Evolutionary conservation across 2,797 vertebrate species (phyloP).

Genomic region (Podarcis lilfordi): DNA sequence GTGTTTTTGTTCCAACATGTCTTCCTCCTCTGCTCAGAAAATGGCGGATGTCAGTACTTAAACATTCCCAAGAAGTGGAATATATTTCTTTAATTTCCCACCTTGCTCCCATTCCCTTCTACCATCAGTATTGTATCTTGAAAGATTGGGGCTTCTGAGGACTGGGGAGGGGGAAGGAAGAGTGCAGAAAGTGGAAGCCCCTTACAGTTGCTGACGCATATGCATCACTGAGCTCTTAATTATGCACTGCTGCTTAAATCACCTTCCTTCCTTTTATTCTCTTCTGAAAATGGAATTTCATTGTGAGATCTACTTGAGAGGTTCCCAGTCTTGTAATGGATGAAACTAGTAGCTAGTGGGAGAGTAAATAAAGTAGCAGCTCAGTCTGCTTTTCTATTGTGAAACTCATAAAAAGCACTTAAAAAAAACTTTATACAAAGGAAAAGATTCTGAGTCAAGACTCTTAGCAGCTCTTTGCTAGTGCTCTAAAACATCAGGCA

Average conservation of each 20-base stretch:
- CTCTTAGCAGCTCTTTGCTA: neutral
- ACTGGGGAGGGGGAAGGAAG: constrained; percentile 15
- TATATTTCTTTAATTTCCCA: constrained; percentile 55
- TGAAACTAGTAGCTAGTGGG: neutral
- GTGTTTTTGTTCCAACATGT: constrained; percentile 97
- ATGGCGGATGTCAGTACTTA: constrained; percentile 91
- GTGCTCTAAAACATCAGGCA: neutral
- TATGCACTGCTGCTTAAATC: constrained; percentile 29
- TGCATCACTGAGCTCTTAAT: constrained; percentile 52
- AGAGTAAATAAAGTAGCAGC: too few species aligned
- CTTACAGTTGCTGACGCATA: constrained; percentile 65
- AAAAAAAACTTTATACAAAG: neutral
- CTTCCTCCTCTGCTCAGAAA: constrained; percentile 92
- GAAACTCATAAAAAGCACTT: neutral
- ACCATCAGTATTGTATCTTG: constrained; percentile 41
- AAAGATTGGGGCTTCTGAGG: constrained; percentile 49
- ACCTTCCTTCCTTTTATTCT: constrained; percentile 26
- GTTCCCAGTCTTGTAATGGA: neutral
- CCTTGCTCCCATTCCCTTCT: constrained; percentile 30
- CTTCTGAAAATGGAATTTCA: neutral
- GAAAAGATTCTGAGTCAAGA: neutral
- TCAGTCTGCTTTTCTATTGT: neutral
- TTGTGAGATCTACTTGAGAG: neutral
- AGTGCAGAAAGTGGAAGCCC: constrained; percentile 56
- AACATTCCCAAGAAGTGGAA: constrained; percentile 71